Percentiles rank a stretch among this genome's conserved stretches.
Conservation (phyloP, 1,140 invertebrate species). For the Hyphantria cunea region DNA sequence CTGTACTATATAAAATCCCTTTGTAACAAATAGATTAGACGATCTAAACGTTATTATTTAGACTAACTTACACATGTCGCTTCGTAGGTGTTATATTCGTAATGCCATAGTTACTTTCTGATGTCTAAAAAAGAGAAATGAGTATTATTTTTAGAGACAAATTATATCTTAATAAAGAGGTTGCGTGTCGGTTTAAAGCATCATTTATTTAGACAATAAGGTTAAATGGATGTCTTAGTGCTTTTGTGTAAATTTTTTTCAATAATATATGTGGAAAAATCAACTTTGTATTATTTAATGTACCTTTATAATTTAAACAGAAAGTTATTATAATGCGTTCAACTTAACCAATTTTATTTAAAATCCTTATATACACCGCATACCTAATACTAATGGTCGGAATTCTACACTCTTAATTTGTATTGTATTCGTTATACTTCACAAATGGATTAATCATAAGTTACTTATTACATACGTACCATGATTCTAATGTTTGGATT, state of each 20-base stretch:
- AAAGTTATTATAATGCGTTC: no score
- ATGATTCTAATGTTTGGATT: no score
- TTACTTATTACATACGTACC: no score
- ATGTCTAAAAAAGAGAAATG: conserved; percentile 69
- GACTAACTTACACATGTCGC: conserved; percentile 67
- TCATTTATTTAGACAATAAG: conserved; percentile 82
- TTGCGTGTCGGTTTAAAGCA: conserved; percentile 78
- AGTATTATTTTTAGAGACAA: conserved; percentile 81
- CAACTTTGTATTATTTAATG: conserved; percentile 21
- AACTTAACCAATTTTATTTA: no score
- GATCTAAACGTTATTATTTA: conserved; percentile 57
- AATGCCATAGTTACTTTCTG: conserved; percentile 74
- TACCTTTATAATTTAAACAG: no score
- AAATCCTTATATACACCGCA: neutral
- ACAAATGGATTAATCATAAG: no score
- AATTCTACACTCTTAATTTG: no score
- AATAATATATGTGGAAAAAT: conserved; percentile 82
- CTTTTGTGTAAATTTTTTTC: conserved; percentile 83
- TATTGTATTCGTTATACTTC: no score
- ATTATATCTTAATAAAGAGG: conserved; percentile 76
- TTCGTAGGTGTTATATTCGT: conserved; percentile 77
- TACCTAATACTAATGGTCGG: no score
- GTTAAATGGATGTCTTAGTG: conserved; percentile 82
- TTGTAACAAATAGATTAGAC: conserved; percentile 71
- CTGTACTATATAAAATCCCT: conserved; percentile 66